A percentile compares a stretch with the other conserved stretches of the same genome.
phyloP scores from a whole-genome alignment of 2,113 vertebrate species.

The Petroica traversi region DNA sequence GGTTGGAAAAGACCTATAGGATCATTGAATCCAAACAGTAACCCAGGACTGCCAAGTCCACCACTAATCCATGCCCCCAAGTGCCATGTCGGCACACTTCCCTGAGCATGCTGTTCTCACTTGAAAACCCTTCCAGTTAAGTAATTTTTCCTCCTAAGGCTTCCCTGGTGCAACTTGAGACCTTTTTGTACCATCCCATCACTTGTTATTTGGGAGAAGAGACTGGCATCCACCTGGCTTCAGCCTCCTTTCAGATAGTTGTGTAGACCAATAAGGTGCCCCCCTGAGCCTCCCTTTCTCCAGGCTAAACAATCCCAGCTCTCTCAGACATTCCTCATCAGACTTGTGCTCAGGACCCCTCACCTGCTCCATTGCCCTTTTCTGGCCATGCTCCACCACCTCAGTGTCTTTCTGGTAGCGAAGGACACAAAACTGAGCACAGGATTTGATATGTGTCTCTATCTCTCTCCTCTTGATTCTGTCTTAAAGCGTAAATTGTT shows the following conservation, averaged over 20 bases:
- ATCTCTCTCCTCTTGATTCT: neutral
- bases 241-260: neutral
- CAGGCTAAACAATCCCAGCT: neutral
- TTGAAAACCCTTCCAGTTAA: neutral
- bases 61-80: neutral
- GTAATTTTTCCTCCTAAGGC: neutral
- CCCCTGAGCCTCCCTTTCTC: neutral
- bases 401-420: neutral
- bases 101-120: neutral
- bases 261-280: neutral
- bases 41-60: neutral
- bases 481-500: neutral
- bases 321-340: neutral
- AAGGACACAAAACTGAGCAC: neutral
- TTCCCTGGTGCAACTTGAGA: neutral
- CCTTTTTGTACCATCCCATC: neutral
- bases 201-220: neutral
- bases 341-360: neutral
- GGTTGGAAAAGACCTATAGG: neutral
- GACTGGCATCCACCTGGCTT: accelerated
- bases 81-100: neutral
- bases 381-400: neutral
- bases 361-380: neutral
- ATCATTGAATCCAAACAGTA: neutral
- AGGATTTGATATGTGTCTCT: neutral